Percentiles rank a stretch among this genome's conserved stretches.
phyloP scores from a whole-genome alignment of 2,888 invertebrate species.

The Tenthredo livida region DNA sequence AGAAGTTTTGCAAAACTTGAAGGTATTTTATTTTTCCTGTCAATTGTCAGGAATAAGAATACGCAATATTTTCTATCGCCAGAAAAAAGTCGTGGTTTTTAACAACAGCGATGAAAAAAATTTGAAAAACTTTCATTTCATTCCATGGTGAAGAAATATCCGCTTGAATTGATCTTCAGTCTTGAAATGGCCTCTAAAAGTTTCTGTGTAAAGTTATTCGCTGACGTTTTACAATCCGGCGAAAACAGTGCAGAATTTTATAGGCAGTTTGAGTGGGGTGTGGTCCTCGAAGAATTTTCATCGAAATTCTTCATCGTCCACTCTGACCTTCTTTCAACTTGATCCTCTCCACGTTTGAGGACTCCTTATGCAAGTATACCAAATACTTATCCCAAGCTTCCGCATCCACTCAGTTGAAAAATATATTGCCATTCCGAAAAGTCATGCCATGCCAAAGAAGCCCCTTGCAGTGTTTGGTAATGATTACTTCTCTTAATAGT shows the following conservation, averaged over 20 bases:
- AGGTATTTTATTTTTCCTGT: neutral
- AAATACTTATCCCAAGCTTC: neutral
- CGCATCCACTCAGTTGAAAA: neutral
- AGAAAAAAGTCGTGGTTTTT: neutral
- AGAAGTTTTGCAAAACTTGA: neutral
- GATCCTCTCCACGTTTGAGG: neutral
- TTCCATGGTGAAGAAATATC: neutral
- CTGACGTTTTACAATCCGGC: neutral
- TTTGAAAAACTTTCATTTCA: neutral
- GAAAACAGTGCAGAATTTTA: neutral
- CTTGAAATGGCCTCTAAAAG: neutral
- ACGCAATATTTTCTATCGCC: neutral
- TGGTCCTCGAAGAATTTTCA: neutral
- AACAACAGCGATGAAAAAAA: neutral
- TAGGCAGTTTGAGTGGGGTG: neutral
- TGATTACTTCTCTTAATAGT: neutral
- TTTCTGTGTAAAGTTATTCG: neutral
- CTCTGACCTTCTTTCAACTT: neutral
- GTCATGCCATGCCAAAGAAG: neutral
- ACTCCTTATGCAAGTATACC: neutral
- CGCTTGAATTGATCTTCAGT: neutral
- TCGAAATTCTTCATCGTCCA: neutral
- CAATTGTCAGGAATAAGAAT: neutral
- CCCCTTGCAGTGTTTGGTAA: neutral
- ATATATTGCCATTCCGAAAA: neutral